These are phyloP conservation scores for Microctonus brassicae DNA, from an alignment of 2,888 invertebrate species.

Conservation along the genomic window DNA sequence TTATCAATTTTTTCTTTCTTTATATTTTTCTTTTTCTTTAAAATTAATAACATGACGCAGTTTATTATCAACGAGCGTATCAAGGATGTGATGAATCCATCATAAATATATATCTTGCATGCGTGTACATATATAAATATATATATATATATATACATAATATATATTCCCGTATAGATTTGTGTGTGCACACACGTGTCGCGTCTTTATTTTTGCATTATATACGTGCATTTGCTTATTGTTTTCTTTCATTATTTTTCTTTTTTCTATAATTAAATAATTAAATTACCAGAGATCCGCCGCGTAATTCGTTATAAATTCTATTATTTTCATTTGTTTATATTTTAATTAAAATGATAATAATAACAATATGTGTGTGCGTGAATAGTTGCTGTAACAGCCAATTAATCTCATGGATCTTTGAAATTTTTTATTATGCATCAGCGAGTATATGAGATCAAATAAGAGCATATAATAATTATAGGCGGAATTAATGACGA, in stretches of 20 bases:
- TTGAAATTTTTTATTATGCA: slow-evolving; percentile 38
- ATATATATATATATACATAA: not conserved
- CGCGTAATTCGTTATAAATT: slow-evolving; percentile 7
- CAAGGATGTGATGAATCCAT: slow-evolving; percentile 19
- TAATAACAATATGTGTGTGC: slow-evolving; percentile 47
- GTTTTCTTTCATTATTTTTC: not conserved
- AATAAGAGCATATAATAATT: slow-evolving; percentile 35
- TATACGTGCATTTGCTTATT: not conserved
- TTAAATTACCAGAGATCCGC: slow-evolving; percentile 19
- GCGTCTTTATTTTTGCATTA: not conserved
- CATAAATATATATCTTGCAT: not conserved
- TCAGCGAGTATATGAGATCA: slow-evolving; percentile 51
- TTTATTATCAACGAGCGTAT: slow-evolving; percentile 25
- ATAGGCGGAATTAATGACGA: slow-evolving; percentile 19
- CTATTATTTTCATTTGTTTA: slow-evolving; percentile 12
- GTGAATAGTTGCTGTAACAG: slow-evolving; percentile 38
- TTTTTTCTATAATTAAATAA: slow-evolving; percentile 11
- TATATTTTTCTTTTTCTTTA: slow-evolving; percentile 25
- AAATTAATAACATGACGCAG: slow-evolving; percentile 3
- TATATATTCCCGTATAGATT: not conserved
- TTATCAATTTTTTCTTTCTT: slow-evolving; percentile 28
- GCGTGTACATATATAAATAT: not conserved
- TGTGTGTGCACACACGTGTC: not conserved
- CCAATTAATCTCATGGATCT: slow-evolving; percentile 25
- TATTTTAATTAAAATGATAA: no score